Evolutionary conservation across 2,888 invertebrate genomes (phyloP), one percentile per base, ranked within the genome.

Genomic region (Megastigmus dorsalis): DNA sequence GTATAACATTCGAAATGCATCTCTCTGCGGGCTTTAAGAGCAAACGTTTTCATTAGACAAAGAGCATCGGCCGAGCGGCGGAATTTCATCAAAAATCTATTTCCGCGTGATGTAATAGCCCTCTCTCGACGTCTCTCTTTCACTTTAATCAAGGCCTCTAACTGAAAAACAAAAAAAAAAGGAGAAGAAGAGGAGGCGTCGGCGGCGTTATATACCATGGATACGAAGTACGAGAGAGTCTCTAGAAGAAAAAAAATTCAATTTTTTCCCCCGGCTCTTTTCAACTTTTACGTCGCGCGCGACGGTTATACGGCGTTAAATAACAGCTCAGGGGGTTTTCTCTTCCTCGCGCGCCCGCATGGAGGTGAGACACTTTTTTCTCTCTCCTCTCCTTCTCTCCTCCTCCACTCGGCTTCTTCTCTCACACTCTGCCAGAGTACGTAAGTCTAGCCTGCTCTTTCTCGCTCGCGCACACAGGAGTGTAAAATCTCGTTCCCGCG

Each of bases 281-380:
- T 9, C 15, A 15, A 41, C 18, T 4, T 10, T 43, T 15, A 3
- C 43, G n/a, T 41, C 43, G 3, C 7, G 18, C 43, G 4, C 43
- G 18, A n/a, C n/a, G n/a, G n/a, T n/a, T n/a, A n/a, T n/a, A n/a
- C n/a, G n/a, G n/a, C 2, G 3, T 43, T 43, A 15, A 43, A 7
- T 43, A 52, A 55, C 9, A 9, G 10, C 33, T 7, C 41, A 26
- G 18, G 30, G 15, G 15, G 38, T 9, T 10, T n/a, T n/a, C 13
- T 41, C 23, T 10, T n/a, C 6, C 13, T 41, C 23, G 57, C 15
- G 2, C 45, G 30, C 63, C 50, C 63, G 50, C 63, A 63, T 52
- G 7, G n/a, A 50, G 63, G 63, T 43, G 65, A 43, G 54, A 66
- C 43, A 66, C 41, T 66, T 66, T 66, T 66, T 65, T 41, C 15